These are phyloP conservation scores for Spinus pinus DNA, from an alignment of 2,797 vertebrate genomes.

Conservation along the genomic window DNA sequence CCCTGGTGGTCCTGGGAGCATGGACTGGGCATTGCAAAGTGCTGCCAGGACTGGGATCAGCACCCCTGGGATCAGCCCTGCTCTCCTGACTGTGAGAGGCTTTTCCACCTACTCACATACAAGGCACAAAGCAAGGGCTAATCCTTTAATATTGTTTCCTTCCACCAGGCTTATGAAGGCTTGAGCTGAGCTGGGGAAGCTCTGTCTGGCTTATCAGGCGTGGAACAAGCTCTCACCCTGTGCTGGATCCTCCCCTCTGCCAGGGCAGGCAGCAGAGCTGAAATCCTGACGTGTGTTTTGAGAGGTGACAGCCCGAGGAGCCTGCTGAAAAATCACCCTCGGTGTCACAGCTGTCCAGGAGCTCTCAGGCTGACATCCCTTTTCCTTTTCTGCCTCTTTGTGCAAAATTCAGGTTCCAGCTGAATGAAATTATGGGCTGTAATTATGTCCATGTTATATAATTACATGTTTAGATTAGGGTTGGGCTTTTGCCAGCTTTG, in stretches of 20 bases:
- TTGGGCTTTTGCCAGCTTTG: background rate
- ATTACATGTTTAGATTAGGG: background rate
- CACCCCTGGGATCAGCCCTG: rapidly evolving
- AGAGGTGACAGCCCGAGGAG: background rate
- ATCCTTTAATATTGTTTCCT: background rate
- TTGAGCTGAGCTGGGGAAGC: background rate
- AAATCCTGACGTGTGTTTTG: background rate
- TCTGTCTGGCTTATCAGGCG: rapidly evolving
- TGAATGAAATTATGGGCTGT: background rate
- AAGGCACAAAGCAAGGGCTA: background rate
- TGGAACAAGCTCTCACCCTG: background rate
- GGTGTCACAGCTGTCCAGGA: background rate
- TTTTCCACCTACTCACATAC: rapidly evolving
- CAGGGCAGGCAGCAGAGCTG: background rate
- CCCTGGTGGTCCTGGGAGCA: rapidly evolving
- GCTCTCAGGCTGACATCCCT: background rate
- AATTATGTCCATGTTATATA: background rate
- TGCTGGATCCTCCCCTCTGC: background rate
- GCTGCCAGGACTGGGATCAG: background rate
- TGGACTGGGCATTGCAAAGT: background rate
- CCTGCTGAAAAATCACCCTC: background rate
- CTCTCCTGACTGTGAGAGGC: background rate
- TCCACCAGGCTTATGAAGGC: background rate
- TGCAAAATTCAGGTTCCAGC: background rate
- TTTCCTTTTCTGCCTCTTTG: background rate